Evolutionary conservation across 2,113 vertebrate genomes (phyloP), one percentile per base, ranked within the genome.

Genomic region (Callospermophilus lateralis): DNA sequence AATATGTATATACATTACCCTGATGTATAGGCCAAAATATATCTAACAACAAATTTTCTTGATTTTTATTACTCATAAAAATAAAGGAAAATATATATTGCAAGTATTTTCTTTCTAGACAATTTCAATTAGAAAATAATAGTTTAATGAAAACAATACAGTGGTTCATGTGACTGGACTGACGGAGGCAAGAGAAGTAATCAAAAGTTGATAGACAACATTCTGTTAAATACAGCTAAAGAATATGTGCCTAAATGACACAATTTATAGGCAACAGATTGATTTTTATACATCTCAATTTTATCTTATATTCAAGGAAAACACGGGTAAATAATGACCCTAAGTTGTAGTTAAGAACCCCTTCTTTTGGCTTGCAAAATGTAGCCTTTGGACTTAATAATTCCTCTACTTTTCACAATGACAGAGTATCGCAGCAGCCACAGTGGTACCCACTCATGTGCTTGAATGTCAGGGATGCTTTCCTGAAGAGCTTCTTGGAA

Each of bases 321-420:
- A 88, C 94, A 98, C 68, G 94, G 94, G 51, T 65, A 96, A 95
- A 85, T 42, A 77, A 78, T 67, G 87, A 19, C 9, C 19, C 42
- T 79, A 90, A 89, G 70, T 24, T 32, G 22, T 2, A 39, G 96
- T 98, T 98, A 99, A 86, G 97, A 98, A 42, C 96, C 96, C 95
- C 98, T 99, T 98, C 99, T 99, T 98, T 98, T 99, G 26, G 99
- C 99, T 94, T 99, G 99, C 97, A 99, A 97, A 68, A 99, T 99
- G 98, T 99, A 99, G 96, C 99, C 99, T 98, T 99, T 99, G 34
- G 99, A 99, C 98, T 99, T 99, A 98, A 99, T 99, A 98, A 99
- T 99, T 97, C 99, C 99, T 97, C 99, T 98, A 97, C 99, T 99
- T 98, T 99, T 99, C 93, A 99, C 99, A 89, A 99, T 99, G 96